A percentile compares a stretch with the other conserved stretches of the same genome.
Conservation (phyloP, 2,888 invertebrate genomes). For the Glyphotaelius pellucidus region DNA sequence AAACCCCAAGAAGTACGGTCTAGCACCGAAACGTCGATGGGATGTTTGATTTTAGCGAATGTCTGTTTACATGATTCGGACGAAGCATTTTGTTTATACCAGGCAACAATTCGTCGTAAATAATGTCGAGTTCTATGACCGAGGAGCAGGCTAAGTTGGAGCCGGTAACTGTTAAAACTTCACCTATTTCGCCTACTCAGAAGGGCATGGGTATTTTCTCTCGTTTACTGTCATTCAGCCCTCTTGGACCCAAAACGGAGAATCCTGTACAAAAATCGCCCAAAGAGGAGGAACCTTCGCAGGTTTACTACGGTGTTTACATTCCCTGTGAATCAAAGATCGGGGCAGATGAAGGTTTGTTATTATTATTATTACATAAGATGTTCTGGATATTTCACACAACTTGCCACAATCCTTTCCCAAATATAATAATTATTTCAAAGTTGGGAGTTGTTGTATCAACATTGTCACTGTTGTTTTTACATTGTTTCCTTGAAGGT, state of each 20-base stretch:
- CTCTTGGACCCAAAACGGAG: conserved; percentile 59
- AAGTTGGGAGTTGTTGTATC: background rate
- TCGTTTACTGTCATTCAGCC: conserved; percentile 60
- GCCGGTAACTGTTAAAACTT: conserved; percentile 23
- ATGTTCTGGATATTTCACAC: background rate
- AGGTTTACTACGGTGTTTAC: conserved; percentile 75
- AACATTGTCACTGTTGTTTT: background rate
- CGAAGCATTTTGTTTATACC: conserved; percentile 56
- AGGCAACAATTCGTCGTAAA: conserved; percentile 36
- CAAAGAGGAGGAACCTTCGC: conserved; percentile 68
- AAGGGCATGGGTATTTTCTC: conserved; percentile 61
- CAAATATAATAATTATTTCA: background rate
- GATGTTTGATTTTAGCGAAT: conserved; percentile 39
- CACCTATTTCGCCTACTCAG: conserved; percentile 51
- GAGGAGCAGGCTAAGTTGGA: conserved; percentile 44
- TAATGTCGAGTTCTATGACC: conserved; percentile 49
- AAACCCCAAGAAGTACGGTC: background rate
- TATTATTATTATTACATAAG: conserved; percentile 50
- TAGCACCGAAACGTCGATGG: background rate
- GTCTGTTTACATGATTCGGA: conserved; percentile 46
- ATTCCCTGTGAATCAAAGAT: conserved; percentile 77
- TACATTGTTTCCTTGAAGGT: background rate
- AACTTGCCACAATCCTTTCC: background rate
- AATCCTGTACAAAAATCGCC: conserved; percentile 38
- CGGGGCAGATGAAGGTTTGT: conserved; percentile 75